Base-by-base conservation (phyloP, 2,113 vertebrate species). In the Gavialis gangeticus region DNA sequence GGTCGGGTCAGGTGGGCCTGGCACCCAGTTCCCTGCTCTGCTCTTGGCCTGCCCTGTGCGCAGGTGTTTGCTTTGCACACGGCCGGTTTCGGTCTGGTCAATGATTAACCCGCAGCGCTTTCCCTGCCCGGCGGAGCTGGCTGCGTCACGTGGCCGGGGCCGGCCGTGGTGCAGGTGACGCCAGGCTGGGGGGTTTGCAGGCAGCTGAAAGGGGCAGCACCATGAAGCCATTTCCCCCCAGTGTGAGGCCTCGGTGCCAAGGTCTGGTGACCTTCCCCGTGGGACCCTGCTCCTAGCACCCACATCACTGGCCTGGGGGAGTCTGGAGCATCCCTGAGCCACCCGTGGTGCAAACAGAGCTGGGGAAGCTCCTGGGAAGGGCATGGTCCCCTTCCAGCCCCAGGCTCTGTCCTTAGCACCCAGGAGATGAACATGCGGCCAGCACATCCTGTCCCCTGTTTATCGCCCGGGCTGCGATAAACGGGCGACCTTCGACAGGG, bases 91-190 rank as follows among this genome's bases (percentile, higher is more conserved):
- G 93, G 95, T 97, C 87, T 92, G n/a, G 87, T 96, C 97, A 97
- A 98, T 98, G 87, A 99, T 99, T 99, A 99, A 99, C 98, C 15
- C 54, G 55, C 27, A 12, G 28, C 28, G 18, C 10, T 7, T 54
- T 18, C 18, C 17, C 15, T 1, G 8, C 13, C 14, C 11, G 19
- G 55, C 19, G 2, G 15, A 12, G 46, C 46, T 46, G 46, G 46
- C 46, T 8, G 46, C 46, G 8, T 46, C 46, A 46, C 46, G 8
- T 9, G 46, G 46, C 46, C 46, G 46, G 46, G 46, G 19, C 58
- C 58, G 10, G 58, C 15, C 14, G 12, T 28, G 75, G 27, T 11
- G 4, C 54, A 5, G 54, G 71, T 30, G 71, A 25, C 12, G 15
- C 25, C 5, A 55, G 3, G 55, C 55, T 56, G 27, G 55, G 54